Evolutionary conservation across 2,797 vertebrate species (phyloP), one percentile per base, ranked within the genome.

Genomic region (Acanthornis magna): DNA sequence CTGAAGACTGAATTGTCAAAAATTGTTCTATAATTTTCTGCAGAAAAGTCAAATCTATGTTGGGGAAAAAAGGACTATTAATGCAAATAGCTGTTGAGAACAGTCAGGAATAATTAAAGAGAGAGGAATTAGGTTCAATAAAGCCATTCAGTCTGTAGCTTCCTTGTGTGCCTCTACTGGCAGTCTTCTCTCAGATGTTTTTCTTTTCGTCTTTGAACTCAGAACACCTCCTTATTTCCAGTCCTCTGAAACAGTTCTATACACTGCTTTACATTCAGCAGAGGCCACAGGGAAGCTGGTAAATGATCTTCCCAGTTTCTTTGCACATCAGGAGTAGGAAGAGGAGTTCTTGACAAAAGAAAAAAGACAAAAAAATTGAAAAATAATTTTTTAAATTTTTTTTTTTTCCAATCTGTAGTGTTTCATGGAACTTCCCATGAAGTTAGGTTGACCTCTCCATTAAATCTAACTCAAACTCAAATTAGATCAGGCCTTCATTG

Each of bases 151-250:
- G 75, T 89, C 36, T 77, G 14, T 57, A 83, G 25, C 32, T 89
- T 95, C 91, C 57, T 50, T 53, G 7, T 32, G 17, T 62, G 22
- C 47, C 20, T 90, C 68, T 61, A 36, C 50, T 88, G 7, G 2
- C 8, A 60, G 32, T 48, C 47, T 70, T 38, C 20, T 95, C 62
- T 79, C 40, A 43, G 23, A 50, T 30, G 26, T 38, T 96, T 75
- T 94, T 50, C 54, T 78, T 95, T 85, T 79, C 10, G 68, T 88
- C 67, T 86, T 94, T 77, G 71, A 94, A 81, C 30, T 74, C 27
- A 88, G 43, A 88, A 58, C 16, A 62, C 54, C 32, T 47, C 73
- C 27, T 90, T 83, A 60, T 68, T 89, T 90, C 42, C 29, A 90
- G 1, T 71, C 30, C 50, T 62, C 38, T 87, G 40, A 48, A 53